Percentiles rank a stretch among this genome's conserved stretches.
Evolutionary conservation across 2,113 vertebrate genomes (phyloP).

Genomic region (Myocastor coypus): DNA sequence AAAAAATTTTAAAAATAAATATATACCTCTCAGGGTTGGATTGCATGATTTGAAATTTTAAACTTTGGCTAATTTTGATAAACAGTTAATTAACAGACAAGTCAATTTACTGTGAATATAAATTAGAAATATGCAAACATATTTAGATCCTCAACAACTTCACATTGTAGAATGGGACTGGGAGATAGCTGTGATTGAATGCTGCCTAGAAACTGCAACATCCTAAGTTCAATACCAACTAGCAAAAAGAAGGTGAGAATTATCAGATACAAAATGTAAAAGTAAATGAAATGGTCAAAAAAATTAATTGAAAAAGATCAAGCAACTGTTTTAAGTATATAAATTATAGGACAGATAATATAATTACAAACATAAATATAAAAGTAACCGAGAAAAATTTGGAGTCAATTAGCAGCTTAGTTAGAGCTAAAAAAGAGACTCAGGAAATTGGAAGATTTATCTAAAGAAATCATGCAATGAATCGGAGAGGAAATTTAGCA

Average conservation of each 20-base stretch:
- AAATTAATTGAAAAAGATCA: not conserved
- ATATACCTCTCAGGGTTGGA: not conserved
- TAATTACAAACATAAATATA: not conserved
- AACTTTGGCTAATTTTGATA: not conserved
- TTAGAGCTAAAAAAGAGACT: conserved; percentile 11
- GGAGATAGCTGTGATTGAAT: no score
- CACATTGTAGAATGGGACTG: not conserved
- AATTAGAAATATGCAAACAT: not conserved
- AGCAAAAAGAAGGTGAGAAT: not conserved
- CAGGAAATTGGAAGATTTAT: not conserved
- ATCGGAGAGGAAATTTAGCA: not conserved
- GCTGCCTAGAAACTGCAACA: no score
- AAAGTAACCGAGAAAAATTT: not conserved
- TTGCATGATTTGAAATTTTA: not conserved
- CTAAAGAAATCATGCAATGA: not conserved
- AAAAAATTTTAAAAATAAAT: not conserved
- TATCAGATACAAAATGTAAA: not conserved
- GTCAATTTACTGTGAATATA: not conserved
- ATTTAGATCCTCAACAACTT: not conserved
- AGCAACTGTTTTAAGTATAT: not conserved
- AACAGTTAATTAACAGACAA: not conserved
- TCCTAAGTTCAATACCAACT: no score
- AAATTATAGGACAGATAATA: not conserved
- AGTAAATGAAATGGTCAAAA: not conserved
- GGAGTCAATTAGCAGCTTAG: not conserved